Conservation (phyloP, 2,113 vertebrate species). For the Bettongia penicillata region DNA sequence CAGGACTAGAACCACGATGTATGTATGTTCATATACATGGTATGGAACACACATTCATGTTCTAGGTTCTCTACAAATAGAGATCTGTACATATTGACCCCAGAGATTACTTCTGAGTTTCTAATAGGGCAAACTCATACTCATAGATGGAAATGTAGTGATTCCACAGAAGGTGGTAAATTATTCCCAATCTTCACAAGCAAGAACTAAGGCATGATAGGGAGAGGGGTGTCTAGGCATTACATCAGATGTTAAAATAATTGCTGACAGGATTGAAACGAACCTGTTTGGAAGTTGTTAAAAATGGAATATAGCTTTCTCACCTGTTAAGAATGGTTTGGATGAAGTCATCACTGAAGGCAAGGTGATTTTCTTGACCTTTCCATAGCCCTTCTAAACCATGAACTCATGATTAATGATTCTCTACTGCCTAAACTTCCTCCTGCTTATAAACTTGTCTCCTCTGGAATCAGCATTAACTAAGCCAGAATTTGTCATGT, state of each 20-base stretch:
- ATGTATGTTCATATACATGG: not conserved
- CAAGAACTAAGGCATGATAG: not conserved
- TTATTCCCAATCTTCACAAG: not conserved
- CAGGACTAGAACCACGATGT: not conserved
- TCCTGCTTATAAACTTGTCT: not conserved
- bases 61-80: not conserved
- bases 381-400: not conserved
- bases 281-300: not conserved
- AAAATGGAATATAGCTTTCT: not conserved
- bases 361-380: not conserved
- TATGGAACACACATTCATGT: not conserved
- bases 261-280: not conserved
- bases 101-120: not conserved
- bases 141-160: not conserved
- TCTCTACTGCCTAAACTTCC: not conserved
- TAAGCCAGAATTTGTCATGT: not conserved
- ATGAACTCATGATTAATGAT: not conserved
- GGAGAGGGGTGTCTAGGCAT: not conserved
- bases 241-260: slow-evolving; percentile 22
- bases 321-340: not conserved
- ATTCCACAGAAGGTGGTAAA: not conserved
- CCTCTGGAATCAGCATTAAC: not conserved
- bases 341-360: not conserved
- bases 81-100: not conserved
- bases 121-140: not conserved